These are phyloP conservation scores for Globodera ellingtonae DNA, from an alignment of 1,140 invertebrate genomes.

Conservation along the genomic window DNA sequence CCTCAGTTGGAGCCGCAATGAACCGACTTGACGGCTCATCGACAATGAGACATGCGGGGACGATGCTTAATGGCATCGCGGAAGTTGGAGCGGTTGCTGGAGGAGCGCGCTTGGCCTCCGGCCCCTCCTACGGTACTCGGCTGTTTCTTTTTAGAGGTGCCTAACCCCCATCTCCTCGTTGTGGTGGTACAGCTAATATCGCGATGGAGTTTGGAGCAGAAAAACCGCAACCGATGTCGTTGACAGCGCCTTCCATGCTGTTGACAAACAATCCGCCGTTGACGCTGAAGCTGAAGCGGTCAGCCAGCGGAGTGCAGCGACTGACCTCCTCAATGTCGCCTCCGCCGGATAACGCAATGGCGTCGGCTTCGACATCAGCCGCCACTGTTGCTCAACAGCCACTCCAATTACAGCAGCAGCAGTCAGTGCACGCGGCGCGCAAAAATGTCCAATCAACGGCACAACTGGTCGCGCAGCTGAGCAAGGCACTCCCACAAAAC, in stretches of 20 bases:
- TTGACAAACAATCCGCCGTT: background rate
- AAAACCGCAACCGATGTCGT: background rate
- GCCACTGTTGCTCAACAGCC: background rate
- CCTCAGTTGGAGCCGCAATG: conserved; percentile 21
- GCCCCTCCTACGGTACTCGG: background rate
- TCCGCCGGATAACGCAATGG: background rate
- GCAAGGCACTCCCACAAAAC: conserved; percentile 25
- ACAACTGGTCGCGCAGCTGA: conserved; percentile 43
- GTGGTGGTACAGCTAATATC: background rate
- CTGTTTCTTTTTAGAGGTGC: conserved; percentile 17
- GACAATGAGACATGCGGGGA: background rate
- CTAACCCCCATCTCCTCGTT: conserved; percentile 9
- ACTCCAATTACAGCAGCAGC: background rate
- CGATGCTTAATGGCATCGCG: background rate
- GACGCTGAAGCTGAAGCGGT: conserved; percentile 29
- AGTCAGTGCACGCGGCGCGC: conserved; percentile 36
- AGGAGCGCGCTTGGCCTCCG: background rate
- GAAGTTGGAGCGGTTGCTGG: background rate
- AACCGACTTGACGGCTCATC: conserved; percentile 6
- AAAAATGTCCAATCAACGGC: conserved; percentile 53
- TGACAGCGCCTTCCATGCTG: background rate
- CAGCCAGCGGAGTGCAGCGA: conserved; percentile 25
- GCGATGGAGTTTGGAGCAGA: conserved; percentile 16
- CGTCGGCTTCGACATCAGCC: conserved; percentile 4
- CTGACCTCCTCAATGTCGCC: conserved; percentile 13